Base-by-base conservation (phyloP, 2,797 vertebrate genomes). In the Dipus sagitta region DNA sequence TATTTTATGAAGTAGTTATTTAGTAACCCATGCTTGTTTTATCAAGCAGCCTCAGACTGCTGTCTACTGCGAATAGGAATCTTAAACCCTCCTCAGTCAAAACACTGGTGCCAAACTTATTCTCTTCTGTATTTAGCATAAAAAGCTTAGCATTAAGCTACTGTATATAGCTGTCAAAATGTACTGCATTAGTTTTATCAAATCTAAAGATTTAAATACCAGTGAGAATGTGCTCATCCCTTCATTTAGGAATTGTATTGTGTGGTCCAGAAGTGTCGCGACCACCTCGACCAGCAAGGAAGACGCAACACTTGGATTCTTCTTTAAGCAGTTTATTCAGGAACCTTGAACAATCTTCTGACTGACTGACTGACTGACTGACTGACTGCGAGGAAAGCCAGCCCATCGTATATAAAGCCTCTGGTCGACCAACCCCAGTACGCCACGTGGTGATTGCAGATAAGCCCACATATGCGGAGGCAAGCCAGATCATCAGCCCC, bases 11-110 rank as follows among this genome's bases (percentile, higher is more conserved):
- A 75, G 87, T 93, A 83, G 65, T 95, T 94, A 94, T 72, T 52
- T 95, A 98, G 88, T 96, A 96, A 83, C 94, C 94, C 91, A n/a
- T n/a, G 21, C 92, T 97, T 97, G 86, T 94, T 98, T 97, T 97
- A 97, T 95, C 96, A 90, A 94, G 75, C 95, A 97, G 96, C 88
- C 84, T 96, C 95, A 97, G 94, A 95, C 96, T 97, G 86, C 92
- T 74, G 70, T 88, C 54, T 88, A 94, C 94, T 60, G 64, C 96
- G 94, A 97, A 95, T 95, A 88, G 96, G 94, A 97, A 96, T 97
- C 96, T 97, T 96, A 97, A 97, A 92, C 92, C 91, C 52, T 91
- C 85, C 95, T 90, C 96, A 58, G 85, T 97, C 90, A 97, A 97
- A 97, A 97, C 96, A 96, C 92, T 96, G 94, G 80, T 94, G 94